Base-by-base conservation (phyloP, 2,888 invertebrate species). In the Sinotaia quadrata region DNA sequence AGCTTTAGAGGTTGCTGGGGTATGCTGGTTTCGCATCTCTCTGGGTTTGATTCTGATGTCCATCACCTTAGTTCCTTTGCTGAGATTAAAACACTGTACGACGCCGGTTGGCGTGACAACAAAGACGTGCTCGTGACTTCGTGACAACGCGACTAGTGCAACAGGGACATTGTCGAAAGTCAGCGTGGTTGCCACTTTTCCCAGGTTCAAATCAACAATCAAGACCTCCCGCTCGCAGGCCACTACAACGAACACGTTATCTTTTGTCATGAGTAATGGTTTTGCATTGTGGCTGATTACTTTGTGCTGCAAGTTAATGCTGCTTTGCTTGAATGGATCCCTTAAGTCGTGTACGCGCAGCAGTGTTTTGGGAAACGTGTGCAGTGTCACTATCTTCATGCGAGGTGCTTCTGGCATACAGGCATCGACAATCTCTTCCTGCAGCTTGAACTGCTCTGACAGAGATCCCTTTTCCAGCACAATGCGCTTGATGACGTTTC, bases 81-180 rank as follows among this genome's bases (percentile, higher is more conserved):
- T 56, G n/a, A 75, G 57, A 29, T 71, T 61, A 41, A 68, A 67
- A 36, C 75, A 71, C 8, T 58, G 71, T 21, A 75, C 33, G n/a
- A 36, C 10, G 10, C 73, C 69, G 10, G 68, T 65, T 10, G 62
- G 65, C 27, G 67, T 58, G 31, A 57, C 72, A 27, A 74, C 52
- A 44, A 75, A 69, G 4, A 75, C 52, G 54, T 75, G 75, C 41
- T 75, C 75, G 47, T 74, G 72, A 27, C 74, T 72, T 27, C 74
- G 51, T 12, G 75, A 74, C 15, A 75, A 69, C 24, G 52, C 58
- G 7, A 60, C 63, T 12, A 61, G 63, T 21, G 63, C 37, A 10
- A 75, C 65, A 3, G 70, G 70, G 31, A 72, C 67, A 12, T 67
- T 61, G 36, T 69, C 62, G 58, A 67, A 37, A 33, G 60, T 52